phyloP scores from a whole-genome alignment of 2,797 vertebrate genomes.

The Loris lydekkerianus region DNA sequence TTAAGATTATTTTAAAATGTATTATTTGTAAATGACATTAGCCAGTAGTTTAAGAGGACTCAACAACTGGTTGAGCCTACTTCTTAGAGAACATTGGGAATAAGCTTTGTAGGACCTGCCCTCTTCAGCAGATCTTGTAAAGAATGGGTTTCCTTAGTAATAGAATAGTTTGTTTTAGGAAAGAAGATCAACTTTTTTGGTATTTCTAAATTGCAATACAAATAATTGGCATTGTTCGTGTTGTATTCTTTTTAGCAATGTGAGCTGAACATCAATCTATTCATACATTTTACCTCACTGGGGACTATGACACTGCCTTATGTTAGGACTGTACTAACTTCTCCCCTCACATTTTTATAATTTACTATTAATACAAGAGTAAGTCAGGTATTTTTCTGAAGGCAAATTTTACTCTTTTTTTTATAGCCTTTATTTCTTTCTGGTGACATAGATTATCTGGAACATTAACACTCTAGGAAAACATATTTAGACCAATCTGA shows the following conservation, averaged over 20 bases:
- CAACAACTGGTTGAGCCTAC: background rate
- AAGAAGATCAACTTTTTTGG: background rate
- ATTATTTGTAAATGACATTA: background rate
- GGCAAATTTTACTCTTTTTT: conserved; percentile 41
- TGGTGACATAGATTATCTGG: conserved; percentile 8
- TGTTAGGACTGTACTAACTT: background rate
- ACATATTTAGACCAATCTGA: background rate
- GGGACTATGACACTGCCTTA: background rate
- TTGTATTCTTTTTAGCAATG: background rate
- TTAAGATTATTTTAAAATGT: background rate
- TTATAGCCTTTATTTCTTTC: background rate
- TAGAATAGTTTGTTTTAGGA: background rate
- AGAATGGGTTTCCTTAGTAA: background rate
- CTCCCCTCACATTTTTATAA: background rate
- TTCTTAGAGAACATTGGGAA: background rate
- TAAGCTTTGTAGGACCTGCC: background rate
- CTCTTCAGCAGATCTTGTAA: background rate
- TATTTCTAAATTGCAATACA: background rate
- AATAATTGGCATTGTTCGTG: conserved; percentile 15
- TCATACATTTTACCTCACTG: background rate
- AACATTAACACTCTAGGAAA: conserved; percentile 12
- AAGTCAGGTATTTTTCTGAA: conserved; percentile 37
- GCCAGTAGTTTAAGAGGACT: background rate
- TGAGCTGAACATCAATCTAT: conserved; percentile 1
- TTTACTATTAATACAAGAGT: conserved; percentile 50